A percentile compares a stretch with the other conserved stretches of the same genome.
Evolutionary conservation across 2,797 vertebrate species (phyloP).

Genomic region (Enteromius afrohamiltoni): DNA sequence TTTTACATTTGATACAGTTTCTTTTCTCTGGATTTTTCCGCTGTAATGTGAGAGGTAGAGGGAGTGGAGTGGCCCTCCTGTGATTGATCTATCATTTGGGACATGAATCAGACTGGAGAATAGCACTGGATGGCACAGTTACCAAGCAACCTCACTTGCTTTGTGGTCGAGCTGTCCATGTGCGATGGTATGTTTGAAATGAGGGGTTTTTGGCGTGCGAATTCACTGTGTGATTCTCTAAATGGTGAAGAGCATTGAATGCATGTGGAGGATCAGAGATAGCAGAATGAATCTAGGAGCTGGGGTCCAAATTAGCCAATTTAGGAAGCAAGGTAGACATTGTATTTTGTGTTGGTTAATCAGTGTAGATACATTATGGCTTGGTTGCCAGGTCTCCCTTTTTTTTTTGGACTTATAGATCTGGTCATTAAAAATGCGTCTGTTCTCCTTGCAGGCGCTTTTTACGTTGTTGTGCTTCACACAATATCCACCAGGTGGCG

Average conservation of each 20-base stretch:
- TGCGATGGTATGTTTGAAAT: conserved; percentile 60
- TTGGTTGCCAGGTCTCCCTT: background rate
- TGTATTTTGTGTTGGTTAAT: background rate
- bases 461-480: no score
- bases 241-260: conserved; percentile 41
- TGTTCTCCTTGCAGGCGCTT: no score
- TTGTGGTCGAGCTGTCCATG: conserved; percentile 68
- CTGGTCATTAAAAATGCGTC: no score
- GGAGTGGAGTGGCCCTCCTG: conserved; percentile 54
- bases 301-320: conserved; percentile 8
- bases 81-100: conserved; percentile 69
- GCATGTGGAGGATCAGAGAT: conserved; percentile 24
- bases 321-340: background rate
- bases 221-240: conserved; percentile 33
- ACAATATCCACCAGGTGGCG: no score
- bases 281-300: conserved; percentile 39
- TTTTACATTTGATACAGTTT: conserved; percentile 26
- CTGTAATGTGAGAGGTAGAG: conserved; percentile 30
- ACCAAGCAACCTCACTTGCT: conserved; percentile 77
- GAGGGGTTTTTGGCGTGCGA: conserved; percentile 5
- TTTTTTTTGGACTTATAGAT: background rate
- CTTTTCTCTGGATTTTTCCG: conserved; percentile 20
- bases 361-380: background rate
- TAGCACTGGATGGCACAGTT: conserved; percentile 74
- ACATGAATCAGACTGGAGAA: conserved; percentile 72